phyloP scores from a whole-genome alignment of 92 coral and sea anemone species.

The Galaxea fascicularis region DNA sequence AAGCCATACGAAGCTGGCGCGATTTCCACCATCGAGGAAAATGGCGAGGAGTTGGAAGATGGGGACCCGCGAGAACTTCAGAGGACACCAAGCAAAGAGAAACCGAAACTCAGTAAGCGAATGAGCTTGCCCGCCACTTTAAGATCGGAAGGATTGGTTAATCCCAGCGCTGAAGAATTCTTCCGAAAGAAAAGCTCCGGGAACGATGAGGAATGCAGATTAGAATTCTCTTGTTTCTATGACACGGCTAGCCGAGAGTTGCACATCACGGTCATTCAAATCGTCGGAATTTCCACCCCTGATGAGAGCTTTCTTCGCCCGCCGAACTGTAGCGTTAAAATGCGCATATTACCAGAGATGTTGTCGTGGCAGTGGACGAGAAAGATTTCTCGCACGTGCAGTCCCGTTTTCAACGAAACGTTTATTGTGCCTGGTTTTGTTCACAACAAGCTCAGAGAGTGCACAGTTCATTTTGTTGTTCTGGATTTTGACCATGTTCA shows the following conservation, averaged over 20 bases:
- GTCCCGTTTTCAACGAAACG: conserved; percentile 90
- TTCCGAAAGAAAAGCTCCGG: conserved; percentile 49
- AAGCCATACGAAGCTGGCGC: conserved; percentile 68
- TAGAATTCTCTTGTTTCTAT: conserved; percentile 88
- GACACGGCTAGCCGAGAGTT: conserved; percentile 91
- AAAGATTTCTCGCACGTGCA: conserved; percentile 82
- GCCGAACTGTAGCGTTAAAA: conserved; percentile 92
- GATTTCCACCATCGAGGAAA: conserved; percentile 58
- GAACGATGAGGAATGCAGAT: conserved; percentile 57
- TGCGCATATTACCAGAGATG: conserved; percentile 94
- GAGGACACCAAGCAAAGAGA: conserved; percentile 26
- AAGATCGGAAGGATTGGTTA: conserved; percentile 53
- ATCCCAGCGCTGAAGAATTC: conserved; percentile 76
- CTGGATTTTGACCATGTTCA: conserved; percentile 95
- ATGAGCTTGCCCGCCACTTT: conserved; percentile 73
- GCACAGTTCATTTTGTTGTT: conserved; percentile 90
- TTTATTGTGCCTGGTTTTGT: conserved; percentile 96
- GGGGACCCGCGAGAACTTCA: conserved; percentile 15
- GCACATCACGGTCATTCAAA: conserved; percentile 90
- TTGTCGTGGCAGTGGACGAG: conserved; percentile 91
- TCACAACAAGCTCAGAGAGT: conserved; percentile 93
- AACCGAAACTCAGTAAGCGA: conserved; percentile 58
- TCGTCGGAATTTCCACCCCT: conserved; percentile 81
- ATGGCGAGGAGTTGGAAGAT: conserved; percentile 55
- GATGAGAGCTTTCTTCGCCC: conserved; percentile 87